These are phyloP conservation scores for Andrena hattorfiana DNA, from an alignment of 2,888 invertebrate genomes.

Conservation along the genomic window DNA sequence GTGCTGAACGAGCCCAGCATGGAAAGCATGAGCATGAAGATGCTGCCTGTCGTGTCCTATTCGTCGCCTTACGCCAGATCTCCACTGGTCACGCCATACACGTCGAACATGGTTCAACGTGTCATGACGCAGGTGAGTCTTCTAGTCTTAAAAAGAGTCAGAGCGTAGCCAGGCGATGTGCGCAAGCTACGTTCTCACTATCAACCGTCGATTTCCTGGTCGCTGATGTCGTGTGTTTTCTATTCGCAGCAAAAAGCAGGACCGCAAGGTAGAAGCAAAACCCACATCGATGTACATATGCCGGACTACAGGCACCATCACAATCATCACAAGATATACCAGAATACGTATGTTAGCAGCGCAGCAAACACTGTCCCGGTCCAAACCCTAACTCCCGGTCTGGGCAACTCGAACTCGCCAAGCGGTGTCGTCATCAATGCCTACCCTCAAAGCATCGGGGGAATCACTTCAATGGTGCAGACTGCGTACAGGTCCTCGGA, in stretches of 20 bases:
- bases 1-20: neutral
- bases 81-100: neutral
- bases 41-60: conserved; percentile 4
- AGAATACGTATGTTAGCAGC: neutral
- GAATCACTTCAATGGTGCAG: neutral
- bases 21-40: conserved; percentile 5
- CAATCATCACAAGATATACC: neutral
- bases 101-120: neutral
- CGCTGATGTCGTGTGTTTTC: neutral
- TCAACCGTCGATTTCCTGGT: neutral
- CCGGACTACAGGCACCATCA: neutral
- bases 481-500: neutral
- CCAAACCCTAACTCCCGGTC: neutral
- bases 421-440: conserved; percentile 15
- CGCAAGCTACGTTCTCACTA: no score
- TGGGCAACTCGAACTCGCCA: neutral
- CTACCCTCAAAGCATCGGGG: neutral
- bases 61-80: neutral
- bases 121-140: neutral
- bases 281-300: neutral
- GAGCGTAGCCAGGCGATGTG: no score
- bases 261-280: neutral
- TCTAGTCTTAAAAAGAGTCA: no score
- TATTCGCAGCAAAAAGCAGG: neutral
- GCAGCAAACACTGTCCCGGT: neutral